Percentiles rank a stretch among this genome's conserved stretches.
These are phyloP conservation scores for Bursaphelenchus okinawaensis DNA, from an alignment of 2,888 invertebrate genomes.

Conservation along the genomic window DNA sequence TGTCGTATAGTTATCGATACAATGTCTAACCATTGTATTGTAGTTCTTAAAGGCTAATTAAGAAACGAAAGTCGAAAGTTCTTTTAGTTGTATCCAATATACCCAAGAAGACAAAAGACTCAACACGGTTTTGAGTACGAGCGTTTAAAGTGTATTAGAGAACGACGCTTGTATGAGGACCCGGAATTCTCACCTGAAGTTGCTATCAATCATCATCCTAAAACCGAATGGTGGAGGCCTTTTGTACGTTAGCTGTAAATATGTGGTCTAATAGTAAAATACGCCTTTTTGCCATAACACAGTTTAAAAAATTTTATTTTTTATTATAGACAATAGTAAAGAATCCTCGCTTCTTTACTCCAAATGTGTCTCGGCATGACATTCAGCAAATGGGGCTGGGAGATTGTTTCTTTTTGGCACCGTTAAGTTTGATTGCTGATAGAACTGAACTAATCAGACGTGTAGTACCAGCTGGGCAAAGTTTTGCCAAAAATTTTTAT, in stretches of 20 bases:
- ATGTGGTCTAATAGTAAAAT: too few species aligned
- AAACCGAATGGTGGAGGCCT: conserved; percentile 9
- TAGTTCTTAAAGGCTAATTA: too few species aligned
- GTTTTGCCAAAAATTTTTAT: conserved; percentile 4
- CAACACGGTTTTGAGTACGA: neutral
- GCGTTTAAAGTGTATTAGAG: neutral
- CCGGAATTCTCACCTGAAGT: conserved; percentile 11
- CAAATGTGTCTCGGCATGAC: conserved; percentile 3
- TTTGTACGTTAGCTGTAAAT: too few species aligned
- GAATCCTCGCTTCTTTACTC: conserved; percentile 1
- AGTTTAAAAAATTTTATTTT: too few species aligned
- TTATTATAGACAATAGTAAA: neutral
- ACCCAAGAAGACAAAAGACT: neutral
- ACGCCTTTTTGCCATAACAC: too few species aligned
- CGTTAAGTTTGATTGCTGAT: conserved; percentile 11
- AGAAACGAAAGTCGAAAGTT: too few species aligned
- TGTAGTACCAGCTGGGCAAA: neutral
- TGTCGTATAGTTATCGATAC: too few species aligned
- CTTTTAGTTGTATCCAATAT: conserved; percentile 1
- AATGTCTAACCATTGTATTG: too few species aligned
- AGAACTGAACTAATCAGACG: neutral
- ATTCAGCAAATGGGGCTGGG: conserved; percentile 9
- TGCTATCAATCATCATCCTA: conserved; percentile 5
- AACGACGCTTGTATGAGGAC: conserved; percentile 1
- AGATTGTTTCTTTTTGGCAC: conserved; percentile 11